Percentiles rank a stretch among this genome's conserved stretches.
These are phyloP conservation scores for Macaca nemestrina DNA, from an alignment of 2,113 vertebrate species.

Conservation along the genomic window DNA sequence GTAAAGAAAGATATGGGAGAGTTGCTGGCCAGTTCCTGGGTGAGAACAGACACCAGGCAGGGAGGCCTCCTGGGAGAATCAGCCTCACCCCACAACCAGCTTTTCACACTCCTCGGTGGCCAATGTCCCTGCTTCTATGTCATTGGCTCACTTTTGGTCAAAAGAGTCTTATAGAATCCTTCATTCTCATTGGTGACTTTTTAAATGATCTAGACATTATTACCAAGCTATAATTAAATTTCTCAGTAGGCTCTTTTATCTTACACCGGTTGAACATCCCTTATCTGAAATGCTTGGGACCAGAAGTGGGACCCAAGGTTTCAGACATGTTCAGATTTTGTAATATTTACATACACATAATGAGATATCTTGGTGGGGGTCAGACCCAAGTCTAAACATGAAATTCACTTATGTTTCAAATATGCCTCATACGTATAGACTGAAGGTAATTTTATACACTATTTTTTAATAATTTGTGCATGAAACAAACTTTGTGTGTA, in stretches of 20 bases:
- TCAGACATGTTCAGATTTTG: neutral
- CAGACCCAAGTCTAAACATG: neutral
- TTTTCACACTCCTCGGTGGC: neutral
- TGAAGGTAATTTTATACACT: neutral
- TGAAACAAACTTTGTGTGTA: neutral
- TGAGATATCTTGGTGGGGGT: neutral
- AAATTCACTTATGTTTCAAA: neutral
- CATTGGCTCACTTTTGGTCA: neutral
- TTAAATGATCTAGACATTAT: neutral
- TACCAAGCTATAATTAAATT: neutral
- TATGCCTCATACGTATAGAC: neutral
- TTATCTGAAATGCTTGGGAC: neutral
- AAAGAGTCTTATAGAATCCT: neutral
- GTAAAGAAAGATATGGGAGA: neutral
- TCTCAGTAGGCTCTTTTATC: neutral
- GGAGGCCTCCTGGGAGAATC: neutral
- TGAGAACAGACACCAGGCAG: rapidly evolving
- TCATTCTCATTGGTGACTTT: neutral
- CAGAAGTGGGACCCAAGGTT: neutral
- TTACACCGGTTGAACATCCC: neutral
- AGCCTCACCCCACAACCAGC: neutral
- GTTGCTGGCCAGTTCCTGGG: neutral
- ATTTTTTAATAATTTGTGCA: neutral
- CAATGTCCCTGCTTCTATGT: neutral
- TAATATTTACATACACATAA: neutral